A percentile compares a stretch with the other conserved stretches of the same genome.
phyloP scores from a whole-genome alignment of 2,797 vertebrate species.

The Gymnocypris eckloni region DNA sequence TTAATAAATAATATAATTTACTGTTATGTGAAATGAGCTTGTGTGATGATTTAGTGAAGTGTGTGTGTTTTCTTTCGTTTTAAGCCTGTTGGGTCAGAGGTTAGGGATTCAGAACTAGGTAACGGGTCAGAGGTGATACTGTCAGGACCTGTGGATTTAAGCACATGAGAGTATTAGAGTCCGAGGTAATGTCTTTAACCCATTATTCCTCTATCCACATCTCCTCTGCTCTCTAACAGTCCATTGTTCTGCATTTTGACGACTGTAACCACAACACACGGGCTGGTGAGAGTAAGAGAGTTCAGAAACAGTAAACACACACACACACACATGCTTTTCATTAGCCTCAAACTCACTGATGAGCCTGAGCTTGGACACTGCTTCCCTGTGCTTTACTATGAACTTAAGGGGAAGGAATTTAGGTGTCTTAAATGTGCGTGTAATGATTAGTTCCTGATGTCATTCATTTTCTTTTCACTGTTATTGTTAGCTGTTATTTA shows the following conservation, averaged over 20 bases:
- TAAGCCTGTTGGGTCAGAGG: constrained; percentile 36
- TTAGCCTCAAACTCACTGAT: constrained; percentile 62
- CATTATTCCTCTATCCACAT: constrained; percentile 17
- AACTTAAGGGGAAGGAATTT: constrained; percentile 53
- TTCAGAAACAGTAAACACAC: constrained; percentile 63
- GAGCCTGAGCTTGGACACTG: constrained; percentile 50
- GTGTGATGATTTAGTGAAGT: neutral
- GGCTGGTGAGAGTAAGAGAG: constrained; percentile 56
- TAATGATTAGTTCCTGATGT: constrained; percentile 10
- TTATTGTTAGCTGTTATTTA: neutral
- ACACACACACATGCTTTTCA: constrained; percentile 61
- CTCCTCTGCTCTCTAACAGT: constrained; percentile 22
- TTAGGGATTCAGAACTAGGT: constrained; percentile 50
- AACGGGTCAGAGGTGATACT: constrained; percentile 44
- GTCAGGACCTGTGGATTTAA: constrained; percentile 43
- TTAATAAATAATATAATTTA: neutral
- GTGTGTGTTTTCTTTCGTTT: constrained; percentile 39
- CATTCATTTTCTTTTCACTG: neutral
- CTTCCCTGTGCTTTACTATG: constrained; percentile 56
- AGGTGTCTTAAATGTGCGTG: constrained; percentile 21
- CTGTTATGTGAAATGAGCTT: neutral
- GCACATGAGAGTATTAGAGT: constrained; percentile 47
- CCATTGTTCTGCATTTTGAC: constrained; percentile 67
- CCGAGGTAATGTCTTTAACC: constrained; percentile 26
- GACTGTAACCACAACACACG: constrained; percentile 65